Evolutionary conservation across 1,140 invertebrate species (phyloP), one percentile per base, ranked within the genome.

Genomic region (Dufourea novaeangliae): DNA sequence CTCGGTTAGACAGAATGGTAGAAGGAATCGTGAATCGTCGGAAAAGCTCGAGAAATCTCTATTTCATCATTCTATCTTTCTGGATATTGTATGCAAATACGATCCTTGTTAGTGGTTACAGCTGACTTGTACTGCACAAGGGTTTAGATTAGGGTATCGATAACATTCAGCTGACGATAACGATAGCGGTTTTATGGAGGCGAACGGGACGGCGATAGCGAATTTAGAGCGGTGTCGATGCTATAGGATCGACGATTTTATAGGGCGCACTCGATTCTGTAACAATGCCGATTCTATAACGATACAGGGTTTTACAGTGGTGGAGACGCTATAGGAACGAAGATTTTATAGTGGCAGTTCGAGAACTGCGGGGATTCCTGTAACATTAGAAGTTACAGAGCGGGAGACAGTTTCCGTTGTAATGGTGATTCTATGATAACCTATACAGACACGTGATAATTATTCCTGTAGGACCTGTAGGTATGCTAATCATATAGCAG

Each of bases 31-130:
- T 8, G 27, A 61, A 57, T 17, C 14, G 56, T 8, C 29, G 39
- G 6, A 34, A 59, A 59, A 63, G 29, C 14, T 11, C n/a, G 0
- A 20, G 57, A 29, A 29, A 39, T 25, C 10, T 25, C n/a, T 8
- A 25, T 41, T 37, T 22, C 27, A 50, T 32, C 37, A 39, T 56
- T 67, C 25, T n/a, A 50, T 67, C 41, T 22, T 37, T 39, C 39
- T 41, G 25, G 37, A 64, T 54, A 50, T 56, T 74, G n/a, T 74
- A 67, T 74, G 62, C 50, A 74, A 74, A 74, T 74, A 62, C 25
- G 20, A 17, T 17, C 17, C 34, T 34, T 56, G 22, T 52, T 22
- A 20, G 25, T 17, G 72, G 22, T 52, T 17, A 6, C 37, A n/a
- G 54, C 67, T 64, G 46, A 39, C 56, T 56, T 56, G 62, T 39